phyloP scores from a whole-genome alignment of 2,113 vertebrate genomes.

The Ophthalmolycus amberensis region DNA sequence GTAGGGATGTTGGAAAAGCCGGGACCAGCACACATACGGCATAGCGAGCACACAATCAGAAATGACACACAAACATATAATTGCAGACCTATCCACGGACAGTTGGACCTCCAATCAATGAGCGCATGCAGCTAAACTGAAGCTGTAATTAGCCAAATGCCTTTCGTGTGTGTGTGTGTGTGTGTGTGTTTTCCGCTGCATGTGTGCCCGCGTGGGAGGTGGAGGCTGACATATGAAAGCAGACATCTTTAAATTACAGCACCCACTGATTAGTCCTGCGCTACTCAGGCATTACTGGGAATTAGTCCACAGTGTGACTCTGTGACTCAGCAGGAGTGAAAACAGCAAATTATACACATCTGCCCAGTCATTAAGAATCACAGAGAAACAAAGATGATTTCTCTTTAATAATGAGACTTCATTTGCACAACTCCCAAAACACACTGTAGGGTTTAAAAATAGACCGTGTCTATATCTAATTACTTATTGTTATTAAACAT shows the following conservation, averaged over 20 bases:
- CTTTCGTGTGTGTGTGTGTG: constrained; percentile 29
- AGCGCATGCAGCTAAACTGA: constrained; percentile 45
- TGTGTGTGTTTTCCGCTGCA: constrained; percentile 28
- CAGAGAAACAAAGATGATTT: constrained; percentile 55
- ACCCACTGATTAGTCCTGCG: constrained; percentile 70
- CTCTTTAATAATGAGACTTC: constrained; percentile 44
- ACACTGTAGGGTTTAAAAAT: constrained; percentile 13
- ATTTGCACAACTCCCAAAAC: constrained; percentile 33
- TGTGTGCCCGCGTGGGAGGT: constrained; percentile 65
- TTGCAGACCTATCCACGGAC: constrained; percentile 21
- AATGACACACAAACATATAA: constrained; percentile 20
- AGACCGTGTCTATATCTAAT: constrained; percentile 12
- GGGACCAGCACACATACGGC: not conserved
- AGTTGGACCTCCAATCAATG: constrained; percentile 32
- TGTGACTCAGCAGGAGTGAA: constrained; percentile 72
- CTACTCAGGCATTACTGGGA: constrained; percentile 67
- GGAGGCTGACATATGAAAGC: constrained; percentile 67
- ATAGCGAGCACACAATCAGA: not conserved
- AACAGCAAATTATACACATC: constrained; percentile 69
- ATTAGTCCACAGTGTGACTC: constrained; percentile 70
- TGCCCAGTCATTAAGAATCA: constrained; percentile 61
- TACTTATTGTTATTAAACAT: not conserved
- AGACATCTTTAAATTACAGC: constrained; percentile 80
- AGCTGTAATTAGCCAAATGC: constrained; percentile 66
- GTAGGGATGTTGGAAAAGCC: constrained; percentile 19